These are phyloP conservation scores for Siniperca undulata DNA, from an alignment of 2,797 vertebrate species.

Conservation along the genomic window DNA sequence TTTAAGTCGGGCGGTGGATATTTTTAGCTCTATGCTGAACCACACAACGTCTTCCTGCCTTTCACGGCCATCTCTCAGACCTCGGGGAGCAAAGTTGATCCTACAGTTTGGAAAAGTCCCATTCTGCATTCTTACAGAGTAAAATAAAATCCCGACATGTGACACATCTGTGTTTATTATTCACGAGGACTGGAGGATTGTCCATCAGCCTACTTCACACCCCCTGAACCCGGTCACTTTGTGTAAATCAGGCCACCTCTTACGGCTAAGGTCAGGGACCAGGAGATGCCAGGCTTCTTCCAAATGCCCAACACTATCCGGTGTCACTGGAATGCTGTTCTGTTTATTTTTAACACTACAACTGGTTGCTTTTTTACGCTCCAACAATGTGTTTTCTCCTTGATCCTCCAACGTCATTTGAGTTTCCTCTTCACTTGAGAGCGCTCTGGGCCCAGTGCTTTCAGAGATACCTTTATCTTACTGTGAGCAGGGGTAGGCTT, in stretches of 20 bases:
- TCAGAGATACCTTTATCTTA: neutral
- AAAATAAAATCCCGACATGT: neutral
- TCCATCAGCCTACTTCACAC: neutral
- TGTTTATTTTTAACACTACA: slow-evolving; percentile 48
- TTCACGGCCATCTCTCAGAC: slow-evolving; percentile 21
- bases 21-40: slow-evolving; percentile 31
- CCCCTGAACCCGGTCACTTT: too few relatives aligned
- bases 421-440: slow-evolving; percentile 47
- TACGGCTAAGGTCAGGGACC: slow-evolving; percentile 2
- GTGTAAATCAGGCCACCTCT: neutral
- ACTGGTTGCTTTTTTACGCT: slow-evolving; percentile 2
- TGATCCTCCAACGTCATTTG: slow-evolving; percentile 25
- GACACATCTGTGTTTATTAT: neutral
- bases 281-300: neutral
- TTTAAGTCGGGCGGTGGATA: slow-evolving; percentile 28
- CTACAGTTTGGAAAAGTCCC: slow-evolving; percentile 24
- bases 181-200: neutral
- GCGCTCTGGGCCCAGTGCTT: too few relatives aligned
- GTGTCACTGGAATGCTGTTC: slow-evolving; percentile 16
- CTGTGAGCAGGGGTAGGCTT: neutral
- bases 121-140: slow-evolving; percentile 46
- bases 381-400: slow-evolving; percentile 45
- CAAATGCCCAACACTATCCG: neutral
- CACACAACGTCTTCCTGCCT: slow-evolving; percentile 66
- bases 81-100: slow-evolving; percentile 37